Base-by-base conservation (phyloP, 2,888 invertebrate genomes). In the Leucoma salicis region DNA sequence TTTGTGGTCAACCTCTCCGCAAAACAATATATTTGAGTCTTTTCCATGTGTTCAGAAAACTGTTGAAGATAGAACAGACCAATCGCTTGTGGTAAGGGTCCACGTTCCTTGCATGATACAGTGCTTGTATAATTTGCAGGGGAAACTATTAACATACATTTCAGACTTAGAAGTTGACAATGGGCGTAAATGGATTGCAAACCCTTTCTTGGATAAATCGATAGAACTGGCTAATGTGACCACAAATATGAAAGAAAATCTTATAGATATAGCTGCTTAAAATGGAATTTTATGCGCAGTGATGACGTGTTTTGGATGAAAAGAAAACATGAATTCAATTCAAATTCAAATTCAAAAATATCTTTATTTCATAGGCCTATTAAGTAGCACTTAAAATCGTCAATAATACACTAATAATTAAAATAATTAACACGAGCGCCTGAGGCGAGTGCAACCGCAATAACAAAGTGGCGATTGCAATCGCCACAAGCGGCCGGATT, bases 311-410 rank as follows among this genome's bases (percentile, higher is more conserved):
- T 38, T 49, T 68, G 58, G 63, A 59, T 63, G 42, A 65, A 60
- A 50, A 63, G 59, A 58, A 61, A 53, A 63, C 42, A 47, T 14
- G 53, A 57, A 59, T 62, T n/a, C n/a, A n/a, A n/a, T n/a, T n/a
- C n/a, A n/a, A n/a, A n/a, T n/a, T n/a, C n/a, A n/a, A n/a, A n/a
- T n/a, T n/a, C n/a, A n/a, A n/a, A n/a, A n/a, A n/a, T n/a, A n/a
- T n/a, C n/a, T n/a, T n/a, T n/a, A n/a, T n/a, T n/a, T n/a, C n/a
- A n/a, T n/a, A n/a, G n/a, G n/a, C n/a, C n/a, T n/a, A n/a, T n/a
- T n/a, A n/a, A n/a, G n/a, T n/a, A n/a, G n/a, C n/a, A n/a, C n/a
- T n/a, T n/a, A n/a, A n/a, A n/a, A n/a, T n/a, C n/a, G n/a, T n/a
- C n/a, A n/a, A n/a, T n/a, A n/a, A n/a, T n/a, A n/a, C n/a, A n/a